Conservation (phyloP, 2,888 invertebrate genomes). For the Hofmannophila pseudospretella region DNA sequence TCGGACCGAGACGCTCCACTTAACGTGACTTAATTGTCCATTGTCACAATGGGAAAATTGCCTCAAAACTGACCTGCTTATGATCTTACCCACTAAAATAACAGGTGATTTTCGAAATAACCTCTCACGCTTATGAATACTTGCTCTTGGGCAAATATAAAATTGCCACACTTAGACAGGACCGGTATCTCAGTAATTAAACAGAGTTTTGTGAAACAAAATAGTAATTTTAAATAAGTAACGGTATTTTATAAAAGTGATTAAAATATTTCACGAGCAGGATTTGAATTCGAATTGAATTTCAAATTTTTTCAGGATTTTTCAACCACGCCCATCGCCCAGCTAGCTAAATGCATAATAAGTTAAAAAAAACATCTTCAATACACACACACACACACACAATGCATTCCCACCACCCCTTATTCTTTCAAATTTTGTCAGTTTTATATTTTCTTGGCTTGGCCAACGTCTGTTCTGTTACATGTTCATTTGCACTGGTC, state of each 20-base stretch:
- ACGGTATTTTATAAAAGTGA: not conserved
- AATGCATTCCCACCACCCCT: too few relatives aligned
- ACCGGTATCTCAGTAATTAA: slow-evolving; percentile 5
- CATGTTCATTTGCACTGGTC: too few relatives aligned
- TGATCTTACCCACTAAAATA: slow-evolving; percentile 46
- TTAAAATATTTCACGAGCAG: too few relatives aligned
- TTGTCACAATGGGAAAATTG: slow-evolving; percentile 67
- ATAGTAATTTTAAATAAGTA: slow-evolving; percentile 1
- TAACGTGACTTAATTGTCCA: slow-evolving; percentile 53
- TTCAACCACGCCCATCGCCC: too few relatives aligned
- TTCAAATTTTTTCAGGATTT: too few relatives aligned
- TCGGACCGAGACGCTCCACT: slow-evolving; percentile 43
- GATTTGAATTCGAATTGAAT: too few relatives aligned
- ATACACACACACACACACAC: too few relatives aligned
- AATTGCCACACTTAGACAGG: slow-evolving; percentile 10
- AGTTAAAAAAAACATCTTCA: too few relatives aligned
- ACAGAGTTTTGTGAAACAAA: slow-evolving; percentile 4
- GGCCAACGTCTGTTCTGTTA: too few relatives aligned
- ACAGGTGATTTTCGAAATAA: slow-evolving; percentile 60
- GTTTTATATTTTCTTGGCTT: too few relatives aligned
- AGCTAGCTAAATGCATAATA: too few relatives aligned
- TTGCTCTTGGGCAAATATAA: slow-evolving; percentile 34
- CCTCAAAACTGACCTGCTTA: slow-evolving; percentile 57
- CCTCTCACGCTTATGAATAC: slow-evolving; percentile 54
- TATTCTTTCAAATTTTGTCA: too few relatives aligned